A percentile compares a stretch with the other conserved stretches of the same genome.
phyloP scores from a whole-genome alignment of 2,113 vertebrate genomes.

The Sinocyclocheilus grahami region DNA sequence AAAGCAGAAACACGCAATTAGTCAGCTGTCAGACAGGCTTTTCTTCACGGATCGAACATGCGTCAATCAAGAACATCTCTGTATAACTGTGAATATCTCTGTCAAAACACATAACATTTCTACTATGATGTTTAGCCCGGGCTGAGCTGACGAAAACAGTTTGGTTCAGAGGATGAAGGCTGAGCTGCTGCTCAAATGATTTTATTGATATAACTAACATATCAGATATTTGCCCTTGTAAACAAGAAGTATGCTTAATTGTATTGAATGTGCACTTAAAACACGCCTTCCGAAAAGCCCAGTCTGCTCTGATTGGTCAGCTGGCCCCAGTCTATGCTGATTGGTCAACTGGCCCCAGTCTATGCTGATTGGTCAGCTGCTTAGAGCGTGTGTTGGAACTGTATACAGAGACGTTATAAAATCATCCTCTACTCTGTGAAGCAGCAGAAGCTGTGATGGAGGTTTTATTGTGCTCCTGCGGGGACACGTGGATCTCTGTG shows the following conservation, averaged over 20 bases:
- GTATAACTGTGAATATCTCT: slow-evolving; percentile 1
- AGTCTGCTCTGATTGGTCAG: background rate
- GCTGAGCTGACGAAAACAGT: background rate
- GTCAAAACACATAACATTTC: slow-evolving; percentile 13
- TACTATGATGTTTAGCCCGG: background rate
- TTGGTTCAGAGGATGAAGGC: background rate
- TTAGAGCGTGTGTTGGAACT: background rate
- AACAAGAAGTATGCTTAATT: background rate
- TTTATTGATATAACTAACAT: background rate
- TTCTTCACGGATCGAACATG: slow-evolving; percentile 38
- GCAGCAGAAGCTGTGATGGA: slow-evolving; percentile 33
- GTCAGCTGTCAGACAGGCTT: slow-evolving; percentile 64
- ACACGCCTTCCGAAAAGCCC: background rate
- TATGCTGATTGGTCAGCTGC: no score
- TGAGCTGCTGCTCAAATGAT: background rate
- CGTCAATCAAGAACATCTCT: slow-evolving; percentile 26
- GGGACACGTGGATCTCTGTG: background rate
- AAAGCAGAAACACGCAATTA: slow-evolving; percentile 72
- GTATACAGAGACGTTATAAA: background rate
- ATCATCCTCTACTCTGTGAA: background rate
- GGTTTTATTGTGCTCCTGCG: slow-evolving; percentile 46
- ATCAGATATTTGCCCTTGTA: background rate
- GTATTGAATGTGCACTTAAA: no score
- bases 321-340: background rate
- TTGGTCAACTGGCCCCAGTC: no score